Base-by-base conservation (phyloP, 2,888 invertebrate genomes). In the Habroteleia sp. region DNA sequence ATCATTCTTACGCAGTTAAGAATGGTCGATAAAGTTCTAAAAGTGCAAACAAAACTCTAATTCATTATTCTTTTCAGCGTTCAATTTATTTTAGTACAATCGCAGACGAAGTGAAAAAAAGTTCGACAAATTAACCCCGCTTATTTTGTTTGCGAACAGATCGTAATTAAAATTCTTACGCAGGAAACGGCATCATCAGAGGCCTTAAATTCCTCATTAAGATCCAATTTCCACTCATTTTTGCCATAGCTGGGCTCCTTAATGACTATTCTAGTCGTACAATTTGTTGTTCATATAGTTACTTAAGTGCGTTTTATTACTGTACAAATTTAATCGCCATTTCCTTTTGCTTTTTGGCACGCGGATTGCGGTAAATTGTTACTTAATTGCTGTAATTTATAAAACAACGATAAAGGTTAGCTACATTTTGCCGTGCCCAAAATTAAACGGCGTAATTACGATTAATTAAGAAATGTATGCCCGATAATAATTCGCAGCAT, bases 141-240 rank as follows among this genome's bases (percentile, higher is more conserved):
- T 35, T 17, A 35, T 35, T 58, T 33, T 58, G 25, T 35, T 23
- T 10, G n/a, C 23, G 33, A 33, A 56, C 33, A 42, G 44, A 44
- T 44, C 35, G 58, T 16, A 58, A 58, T 58, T 58, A 44, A 44
- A 58, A 58, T 42, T 42, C 42, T 14, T 42, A 42, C 6, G 3
- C 1, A 20, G 52, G 41, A 56, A 16, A 33, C 33, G 31, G 56
- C 25, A 42, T 33, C 42, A 23, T 44, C 35, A 23, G 23, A 42
- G 7, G 35, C 17, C 39, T 37, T 29, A 17, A 54, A 54, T 54
- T 54, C 7, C 31, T 56, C 41, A 56, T 56, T 54, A 39, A 25
- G 39, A 13, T 39, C 20, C 20, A 42, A 42, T 39, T 56, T 42
- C 35, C 25, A 10, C 37, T 54, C 29, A 37, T 50, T 35, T 37